These are phyloP conservation scores for Ischnus inquisitorius DNA, from an alignment of 2,888 invertebrate species.

Conservation along the genomic window DNA sequence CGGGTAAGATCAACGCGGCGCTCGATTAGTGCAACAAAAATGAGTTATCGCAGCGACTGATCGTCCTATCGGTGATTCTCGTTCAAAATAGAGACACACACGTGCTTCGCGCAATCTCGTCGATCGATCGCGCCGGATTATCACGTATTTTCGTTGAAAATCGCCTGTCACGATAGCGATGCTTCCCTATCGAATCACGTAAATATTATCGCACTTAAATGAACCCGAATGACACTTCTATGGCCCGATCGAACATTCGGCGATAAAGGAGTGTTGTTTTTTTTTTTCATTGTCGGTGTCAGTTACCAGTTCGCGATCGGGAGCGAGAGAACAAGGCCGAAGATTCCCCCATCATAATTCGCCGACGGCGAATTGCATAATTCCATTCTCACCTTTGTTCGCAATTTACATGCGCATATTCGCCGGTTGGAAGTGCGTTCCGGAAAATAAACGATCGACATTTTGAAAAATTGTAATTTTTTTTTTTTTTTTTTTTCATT, in stretches of 20 bases:
- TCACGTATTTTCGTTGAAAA: background rate
- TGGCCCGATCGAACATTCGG: background rate
- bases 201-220: conserved; percentile 23
- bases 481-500: background rate
- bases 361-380: conserved; percentile 2
- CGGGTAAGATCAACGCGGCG: background rate
- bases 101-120: background rate
- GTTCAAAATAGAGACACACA: background rate
- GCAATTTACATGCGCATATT: background rate
- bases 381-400: conserved; percentile 23
- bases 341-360: background rate
- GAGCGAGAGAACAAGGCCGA: background rate
- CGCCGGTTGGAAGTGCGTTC: too few species aligned
- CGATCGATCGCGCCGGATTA: background rate
- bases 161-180: background rate
- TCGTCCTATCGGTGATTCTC: background rate
- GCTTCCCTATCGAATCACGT: conserved; percentile 29
- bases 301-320: background rate
- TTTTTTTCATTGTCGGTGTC: background rate
- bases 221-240: background rate
- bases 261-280: background rate
- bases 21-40: background rate
- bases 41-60: background rate
- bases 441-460: too few species aligned
- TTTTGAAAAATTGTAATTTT: background rate